Percentiles rank a stretch among this genome's conserved stretches.
These are phyloP conservation scores for Epinephelus coioides DNA, from an alignment of 2,797 vertebrate species.

Conservation along the genomic window DNA sequence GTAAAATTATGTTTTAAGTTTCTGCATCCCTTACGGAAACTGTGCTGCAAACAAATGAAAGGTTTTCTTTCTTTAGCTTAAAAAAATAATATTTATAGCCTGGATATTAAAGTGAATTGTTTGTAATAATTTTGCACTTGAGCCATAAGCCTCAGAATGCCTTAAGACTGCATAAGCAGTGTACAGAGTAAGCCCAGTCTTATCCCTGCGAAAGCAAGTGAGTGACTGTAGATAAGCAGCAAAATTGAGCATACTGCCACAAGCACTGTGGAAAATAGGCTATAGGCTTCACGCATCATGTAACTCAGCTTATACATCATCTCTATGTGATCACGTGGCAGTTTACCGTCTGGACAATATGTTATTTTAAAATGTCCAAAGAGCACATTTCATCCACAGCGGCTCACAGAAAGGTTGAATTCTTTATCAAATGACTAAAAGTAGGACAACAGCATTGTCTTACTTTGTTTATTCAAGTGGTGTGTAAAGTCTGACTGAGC, in stretches of 20 bases:
- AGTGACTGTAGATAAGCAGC: constrained; percentile 68
- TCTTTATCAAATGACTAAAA: constrained; percentile 12
- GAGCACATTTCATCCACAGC: constrained; percentile 39
- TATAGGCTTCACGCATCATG: constrained; percentile 66
- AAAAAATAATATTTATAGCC: constrained; percentile 33
- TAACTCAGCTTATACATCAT: constrained; percentile 53
- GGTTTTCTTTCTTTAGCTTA: background rate
- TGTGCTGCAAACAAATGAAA: background rate
- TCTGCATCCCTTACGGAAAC: background rate
- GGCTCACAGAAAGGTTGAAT: constrained; percentile 1
- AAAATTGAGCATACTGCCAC: constrained; percentile 56
- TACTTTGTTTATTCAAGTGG: constrained; percentile 10
- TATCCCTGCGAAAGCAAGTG: constrained; percentile 50
- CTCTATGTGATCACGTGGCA: constrained; percentile 40
- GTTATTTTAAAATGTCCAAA: constrained; percentile 54
- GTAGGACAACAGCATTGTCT: constrained; percentile 18
- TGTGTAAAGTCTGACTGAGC: constrained; percentile 13
- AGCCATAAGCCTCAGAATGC: constrained; percentile 51
- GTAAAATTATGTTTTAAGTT: background rate
- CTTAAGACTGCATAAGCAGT: constrained; percentile 57
- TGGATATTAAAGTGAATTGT: constrained; percentile 31
- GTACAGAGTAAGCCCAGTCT: constrained; percentile 46
- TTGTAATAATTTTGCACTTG: constrained; percentile 53
- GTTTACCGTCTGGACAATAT: constrained; percentile 43
- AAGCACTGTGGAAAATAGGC: constrained; percentile 62